These are phyloP conservation scores for Autographa pulchrina DNA, from an alignment of 2,888 invertebrate genomes.

Conservation along the genomic window DNA sequence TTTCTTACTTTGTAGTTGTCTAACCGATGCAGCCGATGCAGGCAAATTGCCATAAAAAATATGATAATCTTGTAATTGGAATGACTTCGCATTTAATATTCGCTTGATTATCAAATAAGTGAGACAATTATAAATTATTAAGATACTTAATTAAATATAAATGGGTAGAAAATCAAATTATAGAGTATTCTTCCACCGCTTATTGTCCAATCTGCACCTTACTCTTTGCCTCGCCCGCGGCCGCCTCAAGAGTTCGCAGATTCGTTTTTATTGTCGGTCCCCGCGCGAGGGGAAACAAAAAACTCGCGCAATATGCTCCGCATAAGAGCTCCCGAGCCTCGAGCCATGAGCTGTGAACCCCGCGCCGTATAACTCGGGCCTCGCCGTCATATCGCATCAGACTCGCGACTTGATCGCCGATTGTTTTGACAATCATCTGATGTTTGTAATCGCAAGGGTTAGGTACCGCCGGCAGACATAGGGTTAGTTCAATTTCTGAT, in stretches of 20 bases:
- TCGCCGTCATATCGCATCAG: conserved; percentile 54
- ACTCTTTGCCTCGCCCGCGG: conserved; percentile 57
- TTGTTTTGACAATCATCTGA: conserved; percentile 68
- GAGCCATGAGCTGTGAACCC: conserved; percentile 18
- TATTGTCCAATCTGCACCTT: conserved; percentile 21
- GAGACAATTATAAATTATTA: too few relatives aligned
- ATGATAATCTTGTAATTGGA: too few relatives aligned
- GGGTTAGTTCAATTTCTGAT: conserved; percentile 23
- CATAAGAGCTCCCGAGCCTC: conserved; percentile 62
- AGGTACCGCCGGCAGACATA: neutral
- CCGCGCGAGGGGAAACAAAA: conserved; percentile 62
- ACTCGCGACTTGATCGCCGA: conserved; percentile 64
- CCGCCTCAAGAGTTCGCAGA: conserved; percentile 65
- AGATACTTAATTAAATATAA: too few relatives aligned
- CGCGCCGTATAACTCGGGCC: conserved; percentile 8
- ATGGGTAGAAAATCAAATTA: too few relatives aligned
- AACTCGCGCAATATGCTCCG: conserved; percentile 79
- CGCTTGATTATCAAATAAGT: too few relatives aligned
- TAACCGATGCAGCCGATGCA: too few relatives aligned
- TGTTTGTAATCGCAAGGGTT: conserved; percentile 26
- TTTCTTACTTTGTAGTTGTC: too few relatives aligned
- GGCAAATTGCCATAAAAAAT: too few relatives aligned
- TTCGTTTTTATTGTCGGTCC: conserved; percentile 71
- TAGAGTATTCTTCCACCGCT: too few relatives aligned
- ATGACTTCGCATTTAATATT: too few relatives aligned